phyloP scores from a whole-genome alignment of 2,113 vertebrate species.

The Brienomyrus brachyistius region DNA sequence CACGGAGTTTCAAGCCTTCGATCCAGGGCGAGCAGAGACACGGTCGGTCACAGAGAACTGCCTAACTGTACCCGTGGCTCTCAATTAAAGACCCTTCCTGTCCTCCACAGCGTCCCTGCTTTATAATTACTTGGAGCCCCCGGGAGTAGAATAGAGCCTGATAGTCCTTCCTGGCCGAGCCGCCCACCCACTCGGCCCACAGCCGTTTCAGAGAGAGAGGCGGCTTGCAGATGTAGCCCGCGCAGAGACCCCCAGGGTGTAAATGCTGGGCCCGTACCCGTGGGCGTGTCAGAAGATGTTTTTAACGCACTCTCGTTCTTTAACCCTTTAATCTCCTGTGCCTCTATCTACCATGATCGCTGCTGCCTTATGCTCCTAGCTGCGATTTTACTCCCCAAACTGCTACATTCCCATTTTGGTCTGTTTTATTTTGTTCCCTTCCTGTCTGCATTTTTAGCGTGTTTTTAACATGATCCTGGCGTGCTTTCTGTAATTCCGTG shows the following conservation, averaged over 20 bases:
- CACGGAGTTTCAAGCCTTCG: neutral
- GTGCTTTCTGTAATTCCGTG: conserved; percentile 14
- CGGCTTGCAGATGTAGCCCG: neutral
- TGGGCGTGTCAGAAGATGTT: neutral
- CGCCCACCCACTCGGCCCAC: conserved; percentile 34
- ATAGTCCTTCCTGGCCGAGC: conserved; percentile 41
- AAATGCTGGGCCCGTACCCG: neutral
- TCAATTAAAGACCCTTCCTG: neutral
- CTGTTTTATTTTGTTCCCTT: neutral
- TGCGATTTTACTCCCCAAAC: neutral
- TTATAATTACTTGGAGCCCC: neutral
- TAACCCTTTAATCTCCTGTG: neutral
- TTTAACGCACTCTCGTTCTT: neutral
- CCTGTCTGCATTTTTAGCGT: neutral
- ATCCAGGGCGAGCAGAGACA: neutral
- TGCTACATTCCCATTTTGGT: neutral
- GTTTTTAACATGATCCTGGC: neutral
- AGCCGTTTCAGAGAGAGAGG: neutral
- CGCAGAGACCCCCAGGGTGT: neutral
- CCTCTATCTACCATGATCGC: neutral
- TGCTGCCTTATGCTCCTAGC: neutral
- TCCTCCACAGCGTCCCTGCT: conserved; percentile 18
- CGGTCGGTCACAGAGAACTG: neutral
- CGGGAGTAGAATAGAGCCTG: neutral
- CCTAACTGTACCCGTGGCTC: neutral